Evolutionary conservation across 2,113 vertebrate species (phyloP).

Genomic region (Corythornis cristatus): DNA sequence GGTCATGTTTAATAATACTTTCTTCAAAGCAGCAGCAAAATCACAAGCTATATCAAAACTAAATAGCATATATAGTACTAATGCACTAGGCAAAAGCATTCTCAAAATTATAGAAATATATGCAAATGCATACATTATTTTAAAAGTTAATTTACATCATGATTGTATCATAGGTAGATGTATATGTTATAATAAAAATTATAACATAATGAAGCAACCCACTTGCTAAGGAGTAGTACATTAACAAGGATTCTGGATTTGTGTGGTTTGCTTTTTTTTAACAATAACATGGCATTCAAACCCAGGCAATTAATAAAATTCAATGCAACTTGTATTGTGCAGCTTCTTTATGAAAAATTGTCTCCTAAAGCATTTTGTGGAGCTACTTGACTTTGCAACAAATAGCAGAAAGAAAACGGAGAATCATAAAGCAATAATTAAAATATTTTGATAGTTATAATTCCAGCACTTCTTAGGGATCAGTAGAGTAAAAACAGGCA

Average conservation of each 20-base stretch:
- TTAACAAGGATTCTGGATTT: neutral
- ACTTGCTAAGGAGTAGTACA: neutral
- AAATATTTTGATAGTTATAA: neutral
- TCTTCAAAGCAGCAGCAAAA: neutral
- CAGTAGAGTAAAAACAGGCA: neutral
- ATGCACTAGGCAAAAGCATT: neutral
- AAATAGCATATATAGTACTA: neutral
- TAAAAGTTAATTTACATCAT: neutral
- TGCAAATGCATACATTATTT: neutral
- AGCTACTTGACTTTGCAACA: neutral
- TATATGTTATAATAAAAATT: neutral
- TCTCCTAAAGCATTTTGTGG: neutral
- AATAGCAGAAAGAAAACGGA: neutral
- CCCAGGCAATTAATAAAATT: neutral
- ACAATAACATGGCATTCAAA: neutral
- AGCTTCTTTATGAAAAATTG: neutral
- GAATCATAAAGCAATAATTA: neutral
- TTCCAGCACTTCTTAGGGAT: neutral
- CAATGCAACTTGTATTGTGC: neutral
- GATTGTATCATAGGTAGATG: neutral
- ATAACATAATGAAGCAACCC: neutral
- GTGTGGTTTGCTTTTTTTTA: neutral
- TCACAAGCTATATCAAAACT: neutral
- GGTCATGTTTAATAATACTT: conserved; percentile 2
- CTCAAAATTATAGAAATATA: neutral